Evolutionary conservation across 2,797 vertebrate genomes (phyloP).

Genomic region (Rhinatrema bivittatum): DNA sequence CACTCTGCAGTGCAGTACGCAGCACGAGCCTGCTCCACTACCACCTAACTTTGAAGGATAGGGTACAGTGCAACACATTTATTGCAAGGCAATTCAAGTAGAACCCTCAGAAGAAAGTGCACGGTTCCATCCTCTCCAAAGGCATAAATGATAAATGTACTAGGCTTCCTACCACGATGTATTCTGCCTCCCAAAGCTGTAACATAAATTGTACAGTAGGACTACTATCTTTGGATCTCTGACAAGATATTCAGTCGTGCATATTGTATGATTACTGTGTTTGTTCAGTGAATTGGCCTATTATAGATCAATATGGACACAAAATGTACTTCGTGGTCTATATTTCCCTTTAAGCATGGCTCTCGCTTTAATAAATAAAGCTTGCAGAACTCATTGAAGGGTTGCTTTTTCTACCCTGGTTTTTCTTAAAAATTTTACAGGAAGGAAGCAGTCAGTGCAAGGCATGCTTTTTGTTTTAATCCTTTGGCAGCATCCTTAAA

Average conservation of each 20-base stretch:
- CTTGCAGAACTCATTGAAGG: no score
- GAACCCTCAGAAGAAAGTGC: constrained; percentile 24
- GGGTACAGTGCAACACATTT: constrained; percentile 17
- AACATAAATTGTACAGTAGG: constrained; percentile 1
- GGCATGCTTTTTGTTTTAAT: no score
- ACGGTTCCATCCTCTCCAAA: constrained; percentile 19
- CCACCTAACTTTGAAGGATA: constrained; percentile 13
- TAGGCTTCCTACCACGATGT: background rate
- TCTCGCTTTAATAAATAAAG: no score
- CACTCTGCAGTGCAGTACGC: no score
- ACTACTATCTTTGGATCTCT: constrained; percentile 15
- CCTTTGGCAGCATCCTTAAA: no score
- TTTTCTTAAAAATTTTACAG: no score
- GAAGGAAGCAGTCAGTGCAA: no score
- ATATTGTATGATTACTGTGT: constrained; percentile 18
- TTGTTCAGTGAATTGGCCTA: constrained; percentile 10
- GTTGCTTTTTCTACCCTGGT: no score
- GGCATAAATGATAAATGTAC: constrained; percentile 34
- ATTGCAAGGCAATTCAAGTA: constrained; percentile 25
- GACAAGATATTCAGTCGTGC: background rate
- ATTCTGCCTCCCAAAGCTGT: background rate
- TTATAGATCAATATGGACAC: no score
- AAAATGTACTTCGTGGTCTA: no score
- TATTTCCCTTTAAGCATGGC: no score
- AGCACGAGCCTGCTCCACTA: constrained; percentile 7